phyloP scores from a whole-genome alignment of 2,113 vertebrate species.

The Platysternon megacephalum region DNA sequence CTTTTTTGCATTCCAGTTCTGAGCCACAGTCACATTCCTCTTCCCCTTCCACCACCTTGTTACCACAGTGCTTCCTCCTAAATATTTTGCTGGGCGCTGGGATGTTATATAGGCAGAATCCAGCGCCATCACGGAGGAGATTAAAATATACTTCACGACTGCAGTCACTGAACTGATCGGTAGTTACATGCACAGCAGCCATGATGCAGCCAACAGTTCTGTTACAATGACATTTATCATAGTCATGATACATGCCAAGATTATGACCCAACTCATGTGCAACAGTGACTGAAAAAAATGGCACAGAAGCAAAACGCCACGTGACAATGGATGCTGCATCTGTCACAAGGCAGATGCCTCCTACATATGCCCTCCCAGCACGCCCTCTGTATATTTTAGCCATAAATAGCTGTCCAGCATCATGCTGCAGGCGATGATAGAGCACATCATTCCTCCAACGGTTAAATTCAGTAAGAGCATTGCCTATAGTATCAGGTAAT shows the following conservation, averaged over 20 bases:
- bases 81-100: background rate
- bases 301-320: slow-evolving; percentile 24
- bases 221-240: slow-evolving; percentile 29
- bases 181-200: background rate
- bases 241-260: slow-evolving; percentile 59
- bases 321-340: slow-evolving; percentile 41
- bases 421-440: slow-evolving; percentile 14
- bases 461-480: slow-evolving; percentile 43
- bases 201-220: slow-evolving; percentile 35
- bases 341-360: slow-evolving; percentile 38
- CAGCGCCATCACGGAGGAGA: background rate
- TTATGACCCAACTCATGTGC: slow-evolving; percentile 57
- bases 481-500: background rate
- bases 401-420: slow-evolving; percentile 60
- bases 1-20: slow-evolving; percentile 4
- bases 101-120: slow-evolving; percentile 15
- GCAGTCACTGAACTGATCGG: slow-evolving; percentile 43
- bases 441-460: slow-evolving; percentile 45
- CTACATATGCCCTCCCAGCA: slow-evolving; percentile 51
- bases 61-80: slow-evolving; percentile 32
- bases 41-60: slow-evolving; percentile 15
- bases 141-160: background rate
- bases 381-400: background rate
- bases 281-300: slow-evolving; percentile 47
- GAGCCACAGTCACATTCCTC: slow-evolving; percentile 60